These are phyloP conservation scores for Lasioglossum oenotherae DNA, from an alignment of 2,888 invertebrate genomes.

Conservation along the genomic window DNA sequence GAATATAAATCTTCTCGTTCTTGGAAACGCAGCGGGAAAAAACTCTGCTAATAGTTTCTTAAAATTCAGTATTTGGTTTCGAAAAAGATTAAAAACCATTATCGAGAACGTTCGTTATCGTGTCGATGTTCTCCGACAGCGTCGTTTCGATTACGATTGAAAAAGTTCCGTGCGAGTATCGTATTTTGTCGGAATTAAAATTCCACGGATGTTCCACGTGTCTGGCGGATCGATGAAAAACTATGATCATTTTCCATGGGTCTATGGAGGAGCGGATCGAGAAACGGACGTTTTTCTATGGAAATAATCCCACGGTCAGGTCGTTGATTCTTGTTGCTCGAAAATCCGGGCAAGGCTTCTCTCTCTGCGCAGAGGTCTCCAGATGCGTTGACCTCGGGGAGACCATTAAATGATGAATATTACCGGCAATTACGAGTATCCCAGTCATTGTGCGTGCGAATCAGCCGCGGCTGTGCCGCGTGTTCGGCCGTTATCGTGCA, in stretches of 20 bases:
- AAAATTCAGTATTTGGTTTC: background rate
- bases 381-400: slow-evolving; percentile 55
- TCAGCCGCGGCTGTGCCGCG: slow-evolving; percentile 62
- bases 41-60: background rate
- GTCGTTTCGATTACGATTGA: background rate
- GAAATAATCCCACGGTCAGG: slow-evolving; percentile 53
- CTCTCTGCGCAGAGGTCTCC: slow-evolving; percentile 29
- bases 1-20: background rate
- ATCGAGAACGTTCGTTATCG: background rate
- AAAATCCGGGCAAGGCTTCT: slow-evolving; percentile 49
- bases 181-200: background rate
- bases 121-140: background rate
- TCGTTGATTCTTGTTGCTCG: slow-evolving; percentile 44
- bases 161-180: background rate
- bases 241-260: background rate
- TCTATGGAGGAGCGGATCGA: slow-evolving; percentile 14
- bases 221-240: background rate
- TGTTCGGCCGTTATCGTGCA: slow-evolving; percentile 54
- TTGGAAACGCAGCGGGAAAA: background rate
- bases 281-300: slow-evolving; percentile 32
- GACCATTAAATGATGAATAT: slow-evolving; percentile 59
- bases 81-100: background rate
- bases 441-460: slow-evolving; percentile 74
- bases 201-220: background rate
- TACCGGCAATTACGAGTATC: slow-evolving; percentile 73